Conservation (phyloP, 2,797 vertebrate genomes). For the Chrosomus eos region DNA sequence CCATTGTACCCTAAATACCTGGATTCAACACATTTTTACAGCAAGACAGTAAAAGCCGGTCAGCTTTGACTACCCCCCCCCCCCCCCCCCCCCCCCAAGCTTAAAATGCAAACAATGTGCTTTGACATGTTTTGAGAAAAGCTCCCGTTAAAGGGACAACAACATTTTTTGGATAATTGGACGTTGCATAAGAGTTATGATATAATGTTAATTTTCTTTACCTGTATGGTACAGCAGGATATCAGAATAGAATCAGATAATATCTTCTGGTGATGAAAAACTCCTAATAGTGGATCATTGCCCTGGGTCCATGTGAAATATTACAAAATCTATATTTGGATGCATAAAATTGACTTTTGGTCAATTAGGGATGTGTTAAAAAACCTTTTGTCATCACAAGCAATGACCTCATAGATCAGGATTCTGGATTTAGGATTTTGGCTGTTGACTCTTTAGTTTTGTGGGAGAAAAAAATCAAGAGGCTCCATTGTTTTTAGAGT, state of each 20-base stretch:
- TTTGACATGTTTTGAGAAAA: conserved; percentile 9
- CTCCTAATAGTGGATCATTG: neutral
- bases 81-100: too few species aligned
- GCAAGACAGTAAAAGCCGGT: neutral
- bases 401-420: neutral
- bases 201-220: neutral
- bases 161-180: neutral
- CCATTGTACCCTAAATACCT: neutral
- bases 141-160: neutral
- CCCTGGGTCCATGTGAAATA: neutral
- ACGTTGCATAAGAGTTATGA: neutral
- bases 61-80: neutral
- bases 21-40: conserved; percentile 20
- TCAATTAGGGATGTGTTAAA: neutral
- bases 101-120: conserved; percentile 12
- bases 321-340: neutral
- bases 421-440: neutral
- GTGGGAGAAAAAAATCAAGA: neutral
- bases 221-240: neutral
- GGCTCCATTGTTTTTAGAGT: neutral
- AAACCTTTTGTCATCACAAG: neutral
- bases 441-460: neutral
- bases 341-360: neutral
- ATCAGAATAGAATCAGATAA: neutral
- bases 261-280: neutral